Percentiles rank a stretch among this genome's conserved stretches.
phyloP scores from a whole-genome alignment of 2,113 vertebrate species.

The Oostethus manadensis region DNA sequence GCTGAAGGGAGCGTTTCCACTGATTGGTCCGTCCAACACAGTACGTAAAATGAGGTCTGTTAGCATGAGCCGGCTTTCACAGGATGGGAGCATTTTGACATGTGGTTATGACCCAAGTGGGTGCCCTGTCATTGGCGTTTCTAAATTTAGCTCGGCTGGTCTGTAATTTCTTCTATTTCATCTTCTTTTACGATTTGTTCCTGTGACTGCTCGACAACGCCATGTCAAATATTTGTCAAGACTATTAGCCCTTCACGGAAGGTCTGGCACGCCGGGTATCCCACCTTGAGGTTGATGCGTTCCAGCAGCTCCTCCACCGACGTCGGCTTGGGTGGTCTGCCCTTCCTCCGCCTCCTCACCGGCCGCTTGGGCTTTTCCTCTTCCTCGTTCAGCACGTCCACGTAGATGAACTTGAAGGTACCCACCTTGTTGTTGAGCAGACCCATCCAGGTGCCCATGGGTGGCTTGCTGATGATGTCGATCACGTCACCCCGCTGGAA shows the following conservation, averaged over 20 bases:
- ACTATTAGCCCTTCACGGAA: not conserved
- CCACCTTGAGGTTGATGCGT: slow-evolving; percentile 92
- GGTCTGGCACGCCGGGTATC: not conserved
- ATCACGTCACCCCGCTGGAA: slow-evolving; percentile 93
- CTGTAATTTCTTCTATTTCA: slow-evolving; percentile 18
- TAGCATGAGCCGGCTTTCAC: slow-evolving; percentile 14
- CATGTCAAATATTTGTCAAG: not conserved
- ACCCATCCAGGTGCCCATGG: slow-evolving; percentile 99
- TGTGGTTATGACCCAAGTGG: slow-evolving; percentile 32
- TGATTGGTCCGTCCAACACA: not conserved
- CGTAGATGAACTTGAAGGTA: slow-evolving; percentile 98
- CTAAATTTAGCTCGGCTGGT: slow-evolving; percentile 31
- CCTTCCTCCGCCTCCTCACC: slow-evolving; percentile 82
- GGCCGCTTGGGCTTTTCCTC: slow-evolving; percentile 92
- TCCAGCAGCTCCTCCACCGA: slow-evolving; percentile 95
- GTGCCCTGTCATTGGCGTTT: slow-evolving; percentile 28
- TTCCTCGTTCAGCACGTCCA: slow-evolving; percentile 90
- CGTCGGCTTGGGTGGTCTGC: slow-evolving; percentile 87
- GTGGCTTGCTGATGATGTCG: slow-evolving; percentile 97
- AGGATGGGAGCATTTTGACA: slow-evolving; percentile 16
- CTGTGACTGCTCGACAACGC: not conserved
- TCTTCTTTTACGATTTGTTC: slow-evolving; percentile 14
- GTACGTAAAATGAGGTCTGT: not conserved
- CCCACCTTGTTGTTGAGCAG: slow-evolving; percentile 97
- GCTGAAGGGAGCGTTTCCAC: not conserved